Evolutionary conservation across 2,113 vertebrate species (phyloP), one percentile per base, ranked within the genome.

Genomic region (Emydura subglobosa): DNA sequence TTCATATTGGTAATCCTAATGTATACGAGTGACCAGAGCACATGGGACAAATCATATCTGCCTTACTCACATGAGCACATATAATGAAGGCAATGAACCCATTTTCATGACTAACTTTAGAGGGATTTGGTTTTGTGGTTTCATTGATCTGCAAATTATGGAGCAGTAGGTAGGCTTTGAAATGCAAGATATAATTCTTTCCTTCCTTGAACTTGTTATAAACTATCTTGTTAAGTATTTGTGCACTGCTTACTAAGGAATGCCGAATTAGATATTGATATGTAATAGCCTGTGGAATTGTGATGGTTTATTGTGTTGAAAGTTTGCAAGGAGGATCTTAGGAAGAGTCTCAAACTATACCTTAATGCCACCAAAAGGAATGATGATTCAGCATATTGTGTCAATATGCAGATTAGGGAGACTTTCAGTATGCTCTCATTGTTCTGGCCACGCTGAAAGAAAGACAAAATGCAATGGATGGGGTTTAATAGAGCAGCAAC

Each of bases 191-290:
- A 21, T 89, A 87, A 65, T 55, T 91, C 74, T 86, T 39, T 39
- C 91, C 91, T 87, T 84, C 88, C 90, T 82, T 86, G 81, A 81
- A 85, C 91, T 96, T 96, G 85, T 91, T 95, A 90, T 87, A 85
- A 44, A 50, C 50, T 89, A 11, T 93, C 34, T 82, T 34, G 87
- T 82, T 80, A 95, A 89, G 74, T 83, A 79, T 34, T n/a, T 96
- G 65, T 82, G 17, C 39, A 86, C 25, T 78, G 95, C 89, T 93
- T 93, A 68, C 89, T 84, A 84, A 72, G 83, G 79, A 92, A 65
- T 44, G 86, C 21, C 34, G 53, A 94, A 96, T 89, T 50, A 47
- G 42, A 55, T n/a, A 94, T 31, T 78, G 87, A 91, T 91, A 93
- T 91, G 96, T 94, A 93, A 95, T 95, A 90, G 81, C 8, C 95